Evolutionary conservation across 2,888 invertebrate species (phyloP), one percentile per base, ranked within the genome.

Genomic region (Drosophila monieri): DNA sequence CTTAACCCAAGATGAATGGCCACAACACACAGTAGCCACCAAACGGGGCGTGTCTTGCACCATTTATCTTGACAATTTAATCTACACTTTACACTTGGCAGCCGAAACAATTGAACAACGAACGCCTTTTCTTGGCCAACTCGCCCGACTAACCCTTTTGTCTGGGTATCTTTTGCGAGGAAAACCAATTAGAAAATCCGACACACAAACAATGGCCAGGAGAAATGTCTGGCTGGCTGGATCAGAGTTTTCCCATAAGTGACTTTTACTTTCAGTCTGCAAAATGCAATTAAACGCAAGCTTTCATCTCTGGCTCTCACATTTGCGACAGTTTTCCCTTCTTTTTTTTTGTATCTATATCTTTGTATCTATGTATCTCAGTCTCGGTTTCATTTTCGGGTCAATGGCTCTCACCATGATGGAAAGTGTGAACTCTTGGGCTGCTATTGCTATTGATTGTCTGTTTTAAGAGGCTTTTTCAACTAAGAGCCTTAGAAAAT

Each of bases 21-120:
- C 54, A 54, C 61, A 55, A 58, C 77, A 51, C 27, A 64, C 66
- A 53, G 53, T 65, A 64, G 64, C 53, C 49, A 43, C 52, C 35
- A 68, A 46, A 10, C 10, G 27, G 55, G 72, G 78, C 69, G 85
- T 84, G 73, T 59, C 47, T 56, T 5, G 25, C 59, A 53, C 58
- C 74, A 79, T 79, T 81, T 81, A 85, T 81, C 85, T 81, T 69
- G 85, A 80, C 83, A 79, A 61, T 85, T 85, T 79, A 85, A 80
- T 80, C 79, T 66, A 52, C 52, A 30, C 46, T 57, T 57, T 68
- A 51, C 49, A 54, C 68, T 76, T 49, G 52, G 66, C 66, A 49
- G 32, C 48, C 57, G 44, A 65, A 65, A 70, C 69, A 62, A 60
- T 69, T 59, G 60, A 41, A 37, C 53, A 65, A 44, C 55, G 60